Evolutionary conservation across 1,140 invertebrate genomes (phyloP).

Genomic region (Drosophila orena): DNA sequence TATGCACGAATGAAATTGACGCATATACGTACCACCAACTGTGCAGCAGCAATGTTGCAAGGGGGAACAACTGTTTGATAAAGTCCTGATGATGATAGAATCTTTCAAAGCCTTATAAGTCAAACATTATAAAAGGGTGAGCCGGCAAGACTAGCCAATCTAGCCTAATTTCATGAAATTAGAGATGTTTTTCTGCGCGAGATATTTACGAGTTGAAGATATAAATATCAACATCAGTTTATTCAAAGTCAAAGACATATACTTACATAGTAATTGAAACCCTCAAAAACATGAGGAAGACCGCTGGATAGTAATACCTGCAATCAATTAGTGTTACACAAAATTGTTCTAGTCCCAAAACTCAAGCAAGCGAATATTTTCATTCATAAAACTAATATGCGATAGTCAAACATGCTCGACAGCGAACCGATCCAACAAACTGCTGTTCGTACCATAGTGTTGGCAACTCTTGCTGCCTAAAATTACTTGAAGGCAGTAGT

Average conservation of each 20-base stretch:
- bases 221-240: constrained; percentile 3
- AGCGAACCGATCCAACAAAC: constrained; percentile 1
- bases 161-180: constrained; percentile 1
- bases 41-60: constrained; percentile 28
- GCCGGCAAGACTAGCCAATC: neutral
- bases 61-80: constrained; percentile 31
- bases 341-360: neutral
- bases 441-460: neutral
- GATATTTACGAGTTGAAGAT: constrained; percentile 8
- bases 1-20: constrained; percentile 34
- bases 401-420: constrained; percentile 53
- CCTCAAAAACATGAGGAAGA: no score
- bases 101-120: neutral
- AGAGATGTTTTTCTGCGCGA: neutral
- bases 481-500: neutral
- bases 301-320: no score
- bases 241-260: neutral
- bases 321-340: neutral
- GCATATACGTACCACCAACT: constrained; percentile 36
- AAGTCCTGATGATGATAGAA: constrained; percentile 15
- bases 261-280: no score
- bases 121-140: neutral
- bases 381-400: constrained; percentile 58
- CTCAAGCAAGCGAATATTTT: constrained; percentile 9
- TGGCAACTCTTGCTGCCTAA: neutral